Evolutionary conservation across 2,113 vertebrate species (phyloP).

Genomic region (Hypanus sabinus): DNA sequence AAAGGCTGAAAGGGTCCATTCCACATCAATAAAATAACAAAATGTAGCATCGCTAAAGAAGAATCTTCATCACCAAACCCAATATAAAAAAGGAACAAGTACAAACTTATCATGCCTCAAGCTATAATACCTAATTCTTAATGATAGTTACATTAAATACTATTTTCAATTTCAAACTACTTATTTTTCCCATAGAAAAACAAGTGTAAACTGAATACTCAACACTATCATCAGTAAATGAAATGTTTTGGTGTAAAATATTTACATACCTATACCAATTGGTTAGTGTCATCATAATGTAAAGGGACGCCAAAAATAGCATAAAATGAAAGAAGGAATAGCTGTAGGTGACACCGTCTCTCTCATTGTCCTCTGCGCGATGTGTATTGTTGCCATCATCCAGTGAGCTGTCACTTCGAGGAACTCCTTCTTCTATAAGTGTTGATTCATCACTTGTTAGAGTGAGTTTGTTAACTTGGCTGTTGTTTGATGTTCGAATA

Average conservation of each 20-base stretch:
- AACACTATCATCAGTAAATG: neutral
- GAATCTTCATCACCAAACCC: neutral
- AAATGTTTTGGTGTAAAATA: neutral
- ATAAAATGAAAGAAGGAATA: constrained; percentile 99
- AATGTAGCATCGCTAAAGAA: neutral
- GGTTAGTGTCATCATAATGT: constrained; percentile 99
- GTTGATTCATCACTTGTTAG: constrained; percentile 89
- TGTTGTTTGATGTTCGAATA: constrained; percentile 87
- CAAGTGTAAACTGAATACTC: neutral
- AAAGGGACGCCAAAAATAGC: constrained; percentile 92
- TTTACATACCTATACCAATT: constrained; percentile 92
- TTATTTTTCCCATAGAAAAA: neutral
- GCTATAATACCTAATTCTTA: neutral
- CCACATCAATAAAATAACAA: neutral
- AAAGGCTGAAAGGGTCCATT: too few relatives aligned
- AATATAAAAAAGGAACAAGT: neutral
- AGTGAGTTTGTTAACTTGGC: constrained; percentile 91
- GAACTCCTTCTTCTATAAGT: constrained; percentile 82
- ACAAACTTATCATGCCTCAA: neutral
- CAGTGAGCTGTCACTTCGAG: constrained; percentile 62
- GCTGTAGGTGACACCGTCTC: constrained; percentile 89
- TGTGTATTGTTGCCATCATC: constrained; percentile 65
- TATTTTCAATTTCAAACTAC: too few relatives aligned
- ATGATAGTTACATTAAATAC: too few relatives aligned
- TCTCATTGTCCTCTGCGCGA: constrained; percentile 85